These are phyloP conservation scores for Panurus biarmicus DNA, from an alignment of 2,113 vertebrate species.

Conservation along the genomic window DNA sequence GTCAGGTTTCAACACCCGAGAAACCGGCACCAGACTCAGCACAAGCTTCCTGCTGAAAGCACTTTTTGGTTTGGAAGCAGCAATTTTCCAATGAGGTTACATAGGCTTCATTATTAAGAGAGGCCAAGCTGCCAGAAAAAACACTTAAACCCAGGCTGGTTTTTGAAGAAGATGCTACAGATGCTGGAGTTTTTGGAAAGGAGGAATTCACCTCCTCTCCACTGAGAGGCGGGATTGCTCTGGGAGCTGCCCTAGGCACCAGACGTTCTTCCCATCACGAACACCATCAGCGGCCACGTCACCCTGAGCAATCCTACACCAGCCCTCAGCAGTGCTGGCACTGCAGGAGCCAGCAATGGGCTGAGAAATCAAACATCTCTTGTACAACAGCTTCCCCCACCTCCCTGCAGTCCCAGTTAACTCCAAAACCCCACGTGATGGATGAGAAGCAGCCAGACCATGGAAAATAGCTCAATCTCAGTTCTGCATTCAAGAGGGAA, in stretches of 20 bases:
- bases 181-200: neutral
- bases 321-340: neutral
- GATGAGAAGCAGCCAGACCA: neutral
- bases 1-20: neutral
- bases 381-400: neutral
- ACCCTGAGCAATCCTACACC: neutral
- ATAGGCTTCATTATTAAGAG: neutral
- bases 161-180: neutral
- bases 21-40: neutral
- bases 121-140: neutral
- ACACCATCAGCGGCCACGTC: neutral
- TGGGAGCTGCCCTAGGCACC: neutral
- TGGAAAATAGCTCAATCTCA: neutral
- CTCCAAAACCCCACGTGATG: neutral
- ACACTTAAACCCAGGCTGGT: neutral
- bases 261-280: neutral
- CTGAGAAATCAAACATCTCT: neutral
- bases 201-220: neutral
- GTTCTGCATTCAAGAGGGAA: neutral
- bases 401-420: neutral
- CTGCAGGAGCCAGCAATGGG: neutral
- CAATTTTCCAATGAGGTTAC: neutral
- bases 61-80: neutral
- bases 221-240: slow-evolving; percentile 2
- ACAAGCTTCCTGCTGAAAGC: neutral